Conservation (phyloP, 2,888 invertebrate species). For the Hypolimnas misippus region DNA sequence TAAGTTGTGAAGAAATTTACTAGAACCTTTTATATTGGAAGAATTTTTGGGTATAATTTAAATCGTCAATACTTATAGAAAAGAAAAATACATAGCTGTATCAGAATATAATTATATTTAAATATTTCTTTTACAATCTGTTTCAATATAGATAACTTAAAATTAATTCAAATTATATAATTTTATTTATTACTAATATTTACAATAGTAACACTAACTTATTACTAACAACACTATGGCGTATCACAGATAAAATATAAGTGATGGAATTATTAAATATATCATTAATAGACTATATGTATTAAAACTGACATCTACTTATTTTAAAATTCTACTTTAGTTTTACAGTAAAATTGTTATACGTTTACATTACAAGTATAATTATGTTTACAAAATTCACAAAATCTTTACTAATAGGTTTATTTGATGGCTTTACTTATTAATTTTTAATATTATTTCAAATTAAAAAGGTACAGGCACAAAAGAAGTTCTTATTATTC, state of each 20-base stretch:
- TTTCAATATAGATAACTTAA: background rate
- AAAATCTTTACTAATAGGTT: no score
- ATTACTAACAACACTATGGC: background rate
- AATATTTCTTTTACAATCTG: background rate
- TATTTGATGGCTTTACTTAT: no score
- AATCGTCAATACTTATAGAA: no score
- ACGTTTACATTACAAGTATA: no score
- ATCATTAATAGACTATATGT: background rate
- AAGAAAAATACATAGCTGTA: no score
- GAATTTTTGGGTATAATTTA: no score
- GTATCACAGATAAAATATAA: constrained; percentile 21
- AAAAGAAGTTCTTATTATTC: no score
- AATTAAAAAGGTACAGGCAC: background rate
- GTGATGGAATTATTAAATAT: constrained; percentile 13
- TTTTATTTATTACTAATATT: background rate
- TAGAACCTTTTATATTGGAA: no score
- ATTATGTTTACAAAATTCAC: no score
- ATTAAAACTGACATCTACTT: background rate
- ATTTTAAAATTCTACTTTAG: background rate
- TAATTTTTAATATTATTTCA: no score
- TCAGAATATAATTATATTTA: background rate
- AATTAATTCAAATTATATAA: constrained; percentile 1
- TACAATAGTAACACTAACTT: constrained; percentile 2
- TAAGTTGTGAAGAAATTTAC: no score
- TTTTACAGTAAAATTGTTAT: no score